Conservation (phyloP, 2,797 vertebrate genomes). For the Synaphobranchus kaupii region DNA sequence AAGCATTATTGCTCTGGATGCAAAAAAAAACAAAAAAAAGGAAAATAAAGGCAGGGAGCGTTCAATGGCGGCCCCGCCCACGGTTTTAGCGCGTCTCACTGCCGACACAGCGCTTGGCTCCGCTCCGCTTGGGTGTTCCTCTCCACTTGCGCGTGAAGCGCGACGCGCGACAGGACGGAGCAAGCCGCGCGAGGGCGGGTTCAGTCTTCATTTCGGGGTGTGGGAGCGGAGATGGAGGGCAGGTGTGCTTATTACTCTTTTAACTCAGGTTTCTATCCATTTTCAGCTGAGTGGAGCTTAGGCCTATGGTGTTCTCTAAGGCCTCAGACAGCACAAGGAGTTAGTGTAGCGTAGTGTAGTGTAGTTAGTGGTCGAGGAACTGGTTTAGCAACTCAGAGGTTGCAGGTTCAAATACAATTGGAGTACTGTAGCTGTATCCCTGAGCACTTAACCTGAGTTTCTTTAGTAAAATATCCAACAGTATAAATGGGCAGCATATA, state of each 20-base stretch:
- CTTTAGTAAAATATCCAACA: not conserved
- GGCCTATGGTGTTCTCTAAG: slow-evolving; percentile 22
- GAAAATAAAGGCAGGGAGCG: not conserved
- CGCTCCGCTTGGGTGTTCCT: not conserved
- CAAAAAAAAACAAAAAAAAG: not conserved
- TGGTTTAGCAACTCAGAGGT: not conserved
- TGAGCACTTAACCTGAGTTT: not conserved
- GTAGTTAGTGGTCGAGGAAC: not conserved
- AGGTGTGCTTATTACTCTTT: slow-evolving; percentile 46
- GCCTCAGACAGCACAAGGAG: not conserved
- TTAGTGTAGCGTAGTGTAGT: not conserved
- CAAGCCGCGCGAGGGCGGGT: not conserved
- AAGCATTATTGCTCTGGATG: not conserved
- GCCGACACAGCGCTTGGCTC: not conserved
- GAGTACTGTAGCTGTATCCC: not conserved
- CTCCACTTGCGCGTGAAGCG: slow-evolving; percentile 11
- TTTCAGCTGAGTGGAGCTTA: slow-evolving; percentile 27
- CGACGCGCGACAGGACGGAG: not conserved
- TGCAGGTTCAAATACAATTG: not conserved
- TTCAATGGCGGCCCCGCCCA: slow-evolving; percentile 7
- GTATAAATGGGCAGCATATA: not conserved
- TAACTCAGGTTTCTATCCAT: slow-evolving; percentile 25
- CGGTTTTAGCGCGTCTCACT: not conserved
- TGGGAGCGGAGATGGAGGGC: not conserved
- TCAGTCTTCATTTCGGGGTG: not conserved